Base-by-base conservation (phyloP, 1,140 invertebrate genomes). In the Aphelinus certus region DNA sequence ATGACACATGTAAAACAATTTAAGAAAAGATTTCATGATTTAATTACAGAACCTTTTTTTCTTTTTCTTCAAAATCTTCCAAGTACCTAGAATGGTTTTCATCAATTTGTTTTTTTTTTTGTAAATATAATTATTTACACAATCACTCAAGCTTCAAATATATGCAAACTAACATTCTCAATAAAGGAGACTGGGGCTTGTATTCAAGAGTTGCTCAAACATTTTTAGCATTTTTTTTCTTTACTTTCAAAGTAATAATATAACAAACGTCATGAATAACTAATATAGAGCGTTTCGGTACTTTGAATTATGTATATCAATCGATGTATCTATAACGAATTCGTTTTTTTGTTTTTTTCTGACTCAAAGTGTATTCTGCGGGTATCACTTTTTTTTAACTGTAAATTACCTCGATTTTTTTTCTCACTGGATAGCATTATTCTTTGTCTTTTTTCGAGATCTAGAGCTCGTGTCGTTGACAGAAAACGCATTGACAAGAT, bases 61-160 rank as follows among this genome's bases (percentile, higher is more conserved):
- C 9, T 70, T 62, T 70, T 71, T 66, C 58, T 49, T 69, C 47
- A 63, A 72, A 73, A 57, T 42, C 26, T 61, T 75, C 53, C 64
- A 57, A 51, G 73, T 51, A 75, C 68, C 56, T 71, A 75, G 51
- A 7, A 57, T 75, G 70, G 66, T 82, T 75, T 81, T 76, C 79
- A 83, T 53, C 80, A 79, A 82, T 84, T 85, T 83, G 81, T 84
- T 56, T 83, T 83, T n/a, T 83, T 83, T 80, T 81, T 83, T 84
- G 84, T 83, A 86, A 85, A 86, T 84, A 81, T 82, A 75, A 79
- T 84, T 86, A 86, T 85, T 85, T 86, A 86, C 83, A 86, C 81
- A 84, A 83, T 83, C 84, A 82, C 77, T 81, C 82, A 86, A 83
- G 80, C 69, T 82, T 81, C 78, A 79, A 83, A 82, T 77, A 84